phyloP scores from a whole-genome alignment of 2,888 invertebrate genomes.

The Volucella inanis region DNA sequence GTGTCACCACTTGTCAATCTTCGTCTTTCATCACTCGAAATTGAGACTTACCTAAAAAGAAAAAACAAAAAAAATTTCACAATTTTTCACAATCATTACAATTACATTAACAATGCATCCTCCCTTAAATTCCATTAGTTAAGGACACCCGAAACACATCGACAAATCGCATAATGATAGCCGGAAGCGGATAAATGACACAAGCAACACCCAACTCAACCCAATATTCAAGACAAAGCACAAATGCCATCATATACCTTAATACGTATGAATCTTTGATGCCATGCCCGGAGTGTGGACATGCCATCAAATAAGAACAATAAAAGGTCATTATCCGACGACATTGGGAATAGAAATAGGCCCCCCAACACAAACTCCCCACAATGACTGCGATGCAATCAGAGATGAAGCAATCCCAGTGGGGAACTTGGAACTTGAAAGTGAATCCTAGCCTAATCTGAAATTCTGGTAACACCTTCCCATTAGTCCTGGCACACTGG shows the following conservation, averaged over 20 bases:
- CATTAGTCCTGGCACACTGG: conserved; percentile 44
- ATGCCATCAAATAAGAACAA: conserved; percentile 25
- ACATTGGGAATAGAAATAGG: conserved; percentile 47
- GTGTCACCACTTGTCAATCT: no score
- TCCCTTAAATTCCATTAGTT: no score
- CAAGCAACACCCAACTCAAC: conserved; percentile 3
- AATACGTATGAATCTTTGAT: conserved; percentile 71
- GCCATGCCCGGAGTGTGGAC: conserved; percentile 22
- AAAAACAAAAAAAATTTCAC: no score
- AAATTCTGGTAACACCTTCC: conserved; percentile 52
- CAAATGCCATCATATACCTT: conserved; percentile 62
- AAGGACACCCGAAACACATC: no score
- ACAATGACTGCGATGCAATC: conserved; percentile 20
- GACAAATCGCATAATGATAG: conserved; percentile 2
- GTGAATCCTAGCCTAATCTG: conserved; percentile 23
- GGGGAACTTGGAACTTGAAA: conserved; percentile 6
- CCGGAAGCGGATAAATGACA: conserved; percentile 33
- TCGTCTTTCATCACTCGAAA: no score
- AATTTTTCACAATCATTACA: no score
- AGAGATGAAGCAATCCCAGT: conserved; percentile 14
- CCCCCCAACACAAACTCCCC: not conserved
- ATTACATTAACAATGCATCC: no score
- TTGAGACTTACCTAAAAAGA: no score
- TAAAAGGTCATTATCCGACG: conserved; percentile 52
- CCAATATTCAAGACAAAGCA: not conserved